Evolutionary conservation across 2,113 vertebrate species (phyloP).

Genomic region (Notarius lentiginosus): DNA sequence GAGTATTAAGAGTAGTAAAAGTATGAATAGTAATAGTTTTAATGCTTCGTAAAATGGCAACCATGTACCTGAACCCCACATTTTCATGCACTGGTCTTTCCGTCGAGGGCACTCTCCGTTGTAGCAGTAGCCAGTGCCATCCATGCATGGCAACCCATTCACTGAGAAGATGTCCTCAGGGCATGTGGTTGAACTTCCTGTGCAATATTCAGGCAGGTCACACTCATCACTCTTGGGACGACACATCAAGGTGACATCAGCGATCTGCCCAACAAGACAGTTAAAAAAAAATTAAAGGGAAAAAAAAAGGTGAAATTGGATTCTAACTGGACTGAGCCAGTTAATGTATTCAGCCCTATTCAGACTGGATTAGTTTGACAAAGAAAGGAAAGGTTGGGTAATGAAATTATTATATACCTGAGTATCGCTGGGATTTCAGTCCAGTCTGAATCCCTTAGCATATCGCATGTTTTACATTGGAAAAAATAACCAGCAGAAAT

Average conservation of each 20-base stretch:
- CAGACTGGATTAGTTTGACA: too few species aligned
- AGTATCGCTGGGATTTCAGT: too few species aligned
- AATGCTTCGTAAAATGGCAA: not conserved
- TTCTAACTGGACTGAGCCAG: not conserved
- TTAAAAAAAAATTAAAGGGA: not conserved
- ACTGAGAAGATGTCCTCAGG: conserved; percentile 77
- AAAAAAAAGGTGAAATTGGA: too few species aligned
- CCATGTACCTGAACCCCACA: conserved; percentile 64
- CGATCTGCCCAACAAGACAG: conserved; percentile 66
- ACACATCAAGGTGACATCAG: conserved; percentile 69
- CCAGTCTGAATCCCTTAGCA: too few species aligned
- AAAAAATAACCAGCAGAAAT: too few species aligned
- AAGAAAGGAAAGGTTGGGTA: too few species aligned
- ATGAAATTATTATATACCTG: too few species aligned
- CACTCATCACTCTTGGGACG: conserved; percentile 77
- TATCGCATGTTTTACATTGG: too few species aligned
- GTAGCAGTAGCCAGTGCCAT: conserved; percentile 77
- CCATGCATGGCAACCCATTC: conserved; percentile 80
- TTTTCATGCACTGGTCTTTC: conserved; percentile 75
- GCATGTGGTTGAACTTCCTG: conserved; percentile 73
- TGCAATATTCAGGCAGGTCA: conserved; percentile 86
- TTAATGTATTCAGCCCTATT: not conserved
- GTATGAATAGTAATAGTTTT: not conserved
- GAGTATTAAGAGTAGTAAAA: not conserved
- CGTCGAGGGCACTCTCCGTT: conserved; percentile 82